Evolutionary conservation across 2,888 invertebrate species (phyloP).

Genomic region (Metalampra italica): DNA sequence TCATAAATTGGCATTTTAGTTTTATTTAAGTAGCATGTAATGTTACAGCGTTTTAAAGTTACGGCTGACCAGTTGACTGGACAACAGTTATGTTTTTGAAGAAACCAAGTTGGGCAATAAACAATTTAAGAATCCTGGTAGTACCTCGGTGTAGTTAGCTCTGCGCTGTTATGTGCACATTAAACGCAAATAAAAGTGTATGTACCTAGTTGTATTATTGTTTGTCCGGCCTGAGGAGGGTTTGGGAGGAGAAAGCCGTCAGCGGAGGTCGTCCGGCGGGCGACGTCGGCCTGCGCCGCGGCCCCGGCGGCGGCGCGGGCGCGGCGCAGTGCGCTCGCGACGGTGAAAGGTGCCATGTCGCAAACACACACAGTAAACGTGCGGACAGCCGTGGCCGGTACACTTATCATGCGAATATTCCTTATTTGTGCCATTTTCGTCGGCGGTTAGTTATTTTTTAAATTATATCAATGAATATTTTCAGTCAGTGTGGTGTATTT

Average conservation of each 20-base stretch:
- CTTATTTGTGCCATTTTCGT: constrained; percentile 62
- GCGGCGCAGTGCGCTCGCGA: constrained; percentile 61
- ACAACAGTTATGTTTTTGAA: too few species aligned
- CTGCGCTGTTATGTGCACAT: too few species aligned
- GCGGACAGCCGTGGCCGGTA: constrained; percentile 50
- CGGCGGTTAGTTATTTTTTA: constrained; percentile 54
- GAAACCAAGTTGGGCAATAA: too few species aligned
- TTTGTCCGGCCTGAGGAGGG: constrained; percentile 35
- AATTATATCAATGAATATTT: constrained; percentile 14
- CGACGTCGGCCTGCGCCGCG: constrained; percentile 9
- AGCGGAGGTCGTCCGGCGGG: constrained; percentile 55
- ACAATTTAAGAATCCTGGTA: too few species aligned
- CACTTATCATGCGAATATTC: constrained; percentile 52
- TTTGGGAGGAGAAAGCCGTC: constrained; percentile 65
- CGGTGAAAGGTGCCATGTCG: constrained; percentile 73
- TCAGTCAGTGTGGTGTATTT: background rate
- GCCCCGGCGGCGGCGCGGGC: constrained; percentile 12
- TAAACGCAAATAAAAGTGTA: background rate
- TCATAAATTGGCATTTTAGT: too few species aligned
- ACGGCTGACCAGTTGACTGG: too few species aligned
- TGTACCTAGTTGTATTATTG: constrained; percentile 10
- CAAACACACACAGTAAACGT: constrained; percentile 41
- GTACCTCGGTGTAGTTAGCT: too few species aligned
- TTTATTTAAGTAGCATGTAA: too few species aligned
- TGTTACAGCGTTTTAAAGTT: too few species aligned